A percentile compares a stretch with the other conserved stretches of the same genome.
These are phyloP conservation scores for Nestor notabilis DNA, from an alignment of 2,113 vertebrate species.

Conservation along the genomic window DNA sequence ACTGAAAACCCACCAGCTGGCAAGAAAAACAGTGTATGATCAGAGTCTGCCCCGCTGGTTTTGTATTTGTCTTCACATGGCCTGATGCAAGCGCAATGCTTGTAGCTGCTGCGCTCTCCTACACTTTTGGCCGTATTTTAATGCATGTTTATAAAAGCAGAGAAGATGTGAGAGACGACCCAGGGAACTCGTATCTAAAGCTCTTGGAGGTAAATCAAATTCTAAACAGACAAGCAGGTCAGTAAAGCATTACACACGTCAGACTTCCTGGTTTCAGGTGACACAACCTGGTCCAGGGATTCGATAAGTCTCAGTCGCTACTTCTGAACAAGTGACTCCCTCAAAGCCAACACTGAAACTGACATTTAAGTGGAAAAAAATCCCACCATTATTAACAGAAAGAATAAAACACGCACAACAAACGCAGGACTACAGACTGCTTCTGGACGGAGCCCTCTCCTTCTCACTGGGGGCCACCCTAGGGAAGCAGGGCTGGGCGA, in stretches of 20 bases:
- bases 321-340: not conserved
- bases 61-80: not conserved
- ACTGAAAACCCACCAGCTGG: not conserved
- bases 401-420: not conserved
- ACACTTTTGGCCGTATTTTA: fast-evolving
- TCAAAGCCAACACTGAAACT: not conserved
- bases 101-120: not conserved
- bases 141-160: fast-evolving
- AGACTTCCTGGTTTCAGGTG: not conserved
- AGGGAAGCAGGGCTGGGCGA: not conserved
- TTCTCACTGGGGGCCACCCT: fast-evolving
- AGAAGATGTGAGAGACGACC: fast-evolving
- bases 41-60: not conserved
- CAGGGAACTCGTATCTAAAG: not conserved
- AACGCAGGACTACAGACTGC: not conserved
- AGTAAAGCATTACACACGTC: not conserved
- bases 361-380: not conserved
- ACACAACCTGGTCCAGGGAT: not conserved
- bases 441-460: fast-evolving
- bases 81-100: not conserved
- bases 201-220: too few relatives aligned
- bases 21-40: not conserved
- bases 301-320: not conserved
- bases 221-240: not conserved
- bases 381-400: fast-evolving